These are phyloP conservation scores for Gopherus evgoodei DNA, from an alignment of 2,113 vertebrate species.

Conservation along the genomic window DNA sequence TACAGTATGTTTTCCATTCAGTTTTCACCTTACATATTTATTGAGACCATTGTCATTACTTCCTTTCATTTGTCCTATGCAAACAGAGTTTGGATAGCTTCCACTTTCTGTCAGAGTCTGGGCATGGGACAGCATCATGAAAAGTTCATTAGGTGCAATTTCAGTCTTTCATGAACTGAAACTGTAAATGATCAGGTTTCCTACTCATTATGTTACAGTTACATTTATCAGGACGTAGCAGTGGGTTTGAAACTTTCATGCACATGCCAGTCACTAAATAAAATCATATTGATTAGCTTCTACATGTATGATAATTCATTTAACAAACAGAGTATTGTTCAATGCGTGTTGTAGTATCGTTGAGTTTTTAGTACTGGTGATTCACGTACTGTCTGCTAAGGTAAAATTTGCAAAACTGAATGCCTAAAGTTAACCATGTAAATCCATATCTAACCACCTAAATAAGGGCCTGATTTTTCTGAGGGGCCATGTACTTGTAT, in stretches of 20 bases:
- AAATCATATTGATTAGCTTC: neutral
- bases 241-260: neutral
- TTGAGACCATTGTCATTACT: neutral
- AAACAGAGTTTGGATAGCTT: neutral
- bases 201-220: neutral
- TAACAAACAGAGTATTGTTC: neutral
- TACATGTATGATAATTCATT: neutral
- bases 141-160: neutral
- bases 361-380: neutral
- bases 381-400: neutral
- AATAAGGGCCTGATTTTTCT: neutral
- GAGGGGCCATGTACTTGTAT: neutral
- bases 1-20: neutral
- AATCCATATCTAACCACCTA: neutral
- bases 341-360: neutral
- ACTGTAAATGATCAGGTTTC: neutral
- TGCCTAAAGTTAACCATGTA: neutral
- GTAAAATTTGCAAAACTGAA: neutral
- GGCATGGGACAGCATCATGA: neutral
- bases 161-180: neutral
- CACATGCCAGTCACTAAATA: neutral
- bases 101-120: neutral
- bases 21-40: neutral
- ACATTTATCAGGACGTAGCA: neutral
- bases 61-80: neutral